A percentile compares a stretch with the other conserved stretches of the same genome.
Conservation (phyloP, 2,113 vertebrate genomes). For the Sylvietta virens region DNA sequence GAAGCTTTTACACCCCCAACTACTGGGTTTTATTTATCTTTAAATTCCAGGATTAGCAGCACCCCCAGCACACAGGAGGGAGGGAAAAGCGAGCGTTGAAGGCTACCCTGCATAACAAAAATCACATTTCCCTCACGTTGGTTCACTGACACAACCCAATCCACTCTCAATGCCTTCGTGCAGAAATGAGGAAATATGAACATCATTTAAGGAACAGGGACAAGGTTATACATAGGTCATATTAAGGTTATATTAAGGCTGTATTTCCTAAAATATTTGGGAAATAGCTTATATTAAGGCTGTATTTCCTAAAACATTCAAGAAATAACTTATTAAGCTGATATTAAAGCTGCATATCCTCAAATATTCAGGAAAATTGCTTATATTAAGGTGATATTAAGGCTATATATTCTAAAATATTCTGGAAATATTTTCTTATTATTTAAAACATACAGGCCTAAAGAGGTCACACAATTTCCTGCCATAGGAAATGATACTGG, state of each 20-base stretch:
- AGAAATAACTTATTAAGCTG: background rate
- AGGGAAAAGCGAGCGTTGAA: background rate
- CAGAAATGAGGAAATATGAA: background rate
- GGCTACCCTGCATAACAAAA: accelerated
- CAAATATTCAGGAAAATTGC: background rate
- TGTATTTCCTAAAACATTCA: background rate
- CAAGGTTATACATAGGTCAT: background rate
- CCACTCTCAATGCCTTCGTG: background rate
- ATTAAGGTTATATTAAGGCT: background rate
- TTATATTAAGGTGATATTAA: background rate
- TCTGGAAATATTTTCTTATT: background rate
- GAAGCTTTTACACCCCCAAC: background rate
- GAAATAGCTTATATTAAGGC: background rate
- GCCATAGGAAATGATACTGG: background rate
- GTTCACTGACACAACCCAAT: background rate
- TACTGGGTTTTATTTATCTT: accelerated
- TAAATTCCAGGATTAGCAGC: background rate
- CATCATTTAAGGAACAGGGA: background rate
- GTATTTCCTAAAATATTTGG: background rate
- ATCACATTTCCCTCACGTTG: background rate
- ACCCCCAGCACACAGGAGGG: background rate
- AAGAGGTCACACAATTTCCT: background rate
- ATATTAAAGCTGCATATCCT: background rate
- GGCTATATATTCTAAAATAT: background rate
- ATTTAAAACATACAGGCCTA: background rate